Percentiles rank a stretch among this genome's conserved stretches.
Conservation (phyloP, 2,888 invertebrate genomes). For the Dioctria linearis region DNA sequence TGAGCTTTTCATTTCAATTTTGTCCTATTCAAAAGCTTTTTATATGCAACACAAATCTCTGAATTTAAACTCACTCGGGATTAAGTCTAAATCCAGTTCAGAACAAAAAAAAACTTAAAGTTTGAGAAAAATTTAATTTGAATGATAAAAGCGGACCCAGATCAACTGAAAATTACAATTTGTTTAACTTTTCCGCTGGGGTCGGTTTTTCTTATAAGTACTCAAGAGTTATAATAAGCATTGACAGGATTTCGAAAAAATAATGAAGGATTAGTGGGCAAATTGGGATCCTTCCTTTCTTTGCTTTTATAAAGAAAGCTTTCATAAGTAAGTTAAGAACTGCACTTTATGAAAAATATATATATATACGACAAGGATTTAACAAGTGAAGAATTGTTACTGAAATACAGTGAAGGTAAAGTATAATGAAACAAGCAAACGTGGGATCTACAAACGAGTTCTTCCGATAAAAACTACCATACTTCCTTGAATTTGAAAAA, state of each 20-base stretch:
- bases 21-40: conserved; percentile 28
- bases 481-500: too few species aligned
- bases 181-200: conserved; percentile 29
- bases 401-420: too few species aligned
- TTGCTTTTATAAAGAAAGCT: too few species aligned
- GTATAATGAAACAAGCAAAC: too few species aligned
- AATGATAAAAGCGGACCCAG: conserved; percentile 38
- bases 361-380: too few species aligned
- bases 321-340: too few species aligned
- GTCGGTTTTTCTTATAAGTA: not conserved
- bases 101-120: conserved; percentile 10
- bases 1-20: conserved; percentile 34
- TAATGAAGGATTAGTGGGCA: conserved; percentile 31
- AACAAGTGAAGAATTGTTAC: too few species aligned
- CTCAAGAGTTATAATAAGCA: not conserved
- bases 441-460: too few species aligned
- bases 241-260: conserved; percentile 40
- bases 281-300: conserved; percentile 10
- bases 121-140: conserved; percentile 47
- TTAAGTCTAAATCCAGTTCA: conserved; percentile 39
- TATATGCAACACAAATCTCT: conserved; percentile 48
- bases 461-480: too few species aligned
- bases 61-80: conserved; percentile 34
- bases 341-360: too few species aligned
- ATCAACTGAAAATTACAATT: conserved; percentile 47